Evolutionary conservation across 2,888 invertebrate species (phyloP).

Genomic region (Nymphalis c-album): DNA sequence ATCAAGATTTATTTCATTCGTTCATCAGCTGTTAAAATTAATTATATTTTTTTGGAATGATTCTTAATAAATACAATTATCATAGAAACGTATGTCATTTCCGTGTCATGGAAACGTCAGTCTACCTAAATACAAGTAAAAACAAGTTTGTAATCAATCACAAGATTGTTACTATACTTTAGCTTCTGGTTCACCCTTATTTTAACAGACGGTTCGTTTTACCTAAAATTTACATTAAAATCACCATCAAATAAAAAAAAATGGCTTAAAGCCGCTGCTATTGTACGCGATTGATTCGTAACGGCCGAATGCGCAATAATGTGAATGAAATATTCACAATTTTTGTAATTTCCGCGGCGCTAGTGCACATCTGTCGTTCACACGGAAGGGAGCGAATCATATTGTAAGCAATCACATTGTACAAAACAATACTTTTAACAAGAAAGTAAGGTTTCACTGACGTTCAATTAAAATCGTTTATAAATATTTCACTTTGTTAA

Average conservation of each 20-base stretch:
- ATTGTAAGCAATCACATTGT: constrained; percentile 48
- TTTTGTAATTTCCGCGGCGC: constrained; percentile 71
- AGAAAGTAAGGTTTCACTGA: constrained; percentile 27
- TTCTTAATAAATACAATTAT: constrained; percentile 52
- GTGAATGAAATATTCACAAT: constrained; percentile 79
- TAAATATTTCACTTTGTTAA: not conserved
- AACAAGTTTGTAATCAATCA: constrained; percentile 81
- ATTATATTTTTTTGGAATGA: constrained; percentile 19
- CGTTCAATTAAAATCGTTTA: constrained; percentile 4
- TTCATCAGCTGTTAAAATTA: constrained; percentile 17
- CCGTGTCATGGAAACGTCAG: constrained; percentile 61
- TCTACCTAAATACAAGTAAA: constrained; percentile 49
- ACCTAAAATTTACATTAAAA: constrained; percentile 78
- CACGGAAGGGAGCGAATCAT: constrained; percentile 65
- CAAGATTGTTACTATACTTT: constrained; percentile 71
- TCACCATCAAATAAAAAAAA: constrained; percentile 72
- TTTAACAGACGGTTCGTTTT: constrained; percentile 72
- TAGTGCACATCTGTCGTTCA: constrained; percentile 76
- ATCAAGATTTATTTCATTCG: constrained; percentile 28
- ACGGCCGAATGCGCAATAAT: constrained; percentile 78
- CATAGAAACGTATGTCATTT: constrained; percentile 43
- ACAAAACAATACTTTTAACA: constrained; percentile 42
- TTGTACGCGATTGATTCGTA: constrained; percentile 80
- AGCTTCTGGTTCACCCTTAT: constrained; percentile 67
- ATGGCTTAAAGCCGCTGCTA: constrained; percentile 71